phyloP scores from a whole-genome alignment of 2,888 invertebrate genomes.

The Carcina quercana region DNA sequence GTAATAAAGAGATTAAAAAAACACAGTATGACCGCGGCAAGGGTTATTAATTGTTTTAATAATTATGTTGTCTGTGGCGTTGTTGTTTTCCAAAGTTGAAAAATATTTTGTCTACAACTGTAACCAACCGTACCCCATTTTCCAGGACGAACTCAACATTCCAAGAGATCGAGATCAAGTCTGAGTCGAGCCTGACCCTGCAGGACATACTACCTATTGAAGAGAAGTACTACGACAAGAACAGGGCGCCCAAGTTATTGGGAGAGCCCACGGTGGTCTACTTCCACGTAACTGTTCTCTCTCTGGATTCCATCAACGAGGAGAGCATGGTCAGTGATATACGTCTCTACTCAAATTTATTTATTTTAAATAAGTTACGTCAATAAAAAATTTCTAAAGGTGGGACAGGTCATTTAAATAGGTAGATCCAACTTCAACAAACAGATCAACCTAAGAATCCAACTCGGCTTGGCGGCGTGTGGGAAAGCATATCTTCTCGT shows the following conservation, averaged over 20 bases:
- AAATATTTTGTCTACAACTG: background rate
- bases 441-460: background rate
- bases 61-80: background rate
- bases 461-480: too few relatives aligned
- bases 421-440: background rate
- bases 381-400: background rate
- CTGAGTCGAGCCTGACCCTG: constrained; percentile 77
- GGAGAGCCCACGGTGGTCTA: constrained; percentile 92
- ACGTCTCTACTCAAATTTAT: background rate
- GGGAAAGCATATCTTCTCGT: too few relatives aligned
- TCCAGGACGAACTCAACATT: constrained; percentile 59
- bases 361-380: background rate
- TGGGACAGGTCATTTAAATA: background rate
- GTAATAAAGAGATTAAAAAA: background rate
- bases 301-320: constrained; percentile 95
- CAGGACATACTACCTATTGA: constrained; percentile 89
- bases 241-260: constrained; percentile 88
- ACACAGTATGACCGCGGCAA: background rate
- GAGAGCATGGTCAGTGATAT: constrained; percentile 95
- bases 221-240: constrained; percentile 92
- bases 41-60: background rate
- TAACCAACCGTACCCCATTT: constrained; percentile 6
- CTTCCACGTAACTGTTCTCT: constrained; percentile 92
- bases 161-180: constrained; percentile 61
- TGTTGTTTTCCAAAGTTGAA: background rate